phyloP scores from a whole-genome alignment of 2,888 invertebrate species.

The Tenthredo amoena region DNA sequence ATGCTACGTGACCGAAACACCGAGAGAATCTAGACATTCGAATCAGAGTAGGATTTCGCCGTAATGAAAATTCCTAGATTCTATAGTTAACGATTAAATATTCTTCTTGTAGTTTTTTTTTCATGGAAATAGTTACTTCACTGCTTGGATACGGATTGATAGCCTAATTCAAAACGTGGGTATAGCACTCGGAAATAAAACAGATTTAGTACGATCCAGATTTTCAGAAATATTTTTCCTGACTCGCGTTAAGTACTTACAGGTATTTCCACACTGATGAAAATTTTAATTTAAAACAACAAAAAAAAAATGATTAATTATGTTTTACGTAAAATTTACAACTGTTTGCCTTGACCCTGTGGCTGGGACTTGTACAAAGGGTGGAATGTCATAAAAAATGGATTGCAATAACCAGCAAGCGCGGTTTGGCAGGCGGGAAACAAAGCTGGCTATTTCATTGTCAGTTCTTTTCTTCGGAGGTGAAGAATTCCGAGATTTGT shows the following conservation, averaged over 20 bases:
- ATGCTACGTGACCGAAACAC: conserved; percentile 2
- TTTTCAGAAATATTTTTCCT: neutral
- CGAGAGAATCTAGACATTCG: neutral
- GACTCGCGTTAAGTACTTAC: neutral
- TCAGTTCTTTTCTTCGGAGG: neutral
- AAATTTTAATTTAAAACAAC: neutral
- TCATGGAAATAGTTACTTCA: neutral
- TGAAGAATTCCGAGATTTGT: neutral
- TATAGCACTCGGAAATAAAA: neutral
- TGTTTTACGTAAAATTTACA: neutral
- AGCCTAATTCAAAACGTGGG: neutral
- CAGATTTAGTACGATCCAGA: neutral
- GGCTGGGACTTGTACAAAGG: neutral
- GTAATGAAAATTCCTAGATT: neutral
- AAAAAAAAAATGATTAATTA: neutral
- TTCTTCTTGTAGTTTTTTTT: neutral
- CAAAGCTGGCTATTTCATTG: neutral
- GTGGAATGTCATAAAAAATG: neutral
- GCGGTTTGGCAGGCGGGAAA: neutral
- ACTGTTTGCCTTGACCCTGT: neutral
- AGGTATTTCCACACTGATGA: neutral
- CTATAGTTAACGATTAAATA: neutral
- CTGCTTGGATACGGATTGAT: neutral
- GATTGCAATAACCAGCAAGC: neutral
- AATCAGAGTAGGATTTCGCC: neutral